Percentiles rank a stretch among this genome's conserved stretches.
Conservation (phyloP, 2,888 invertebrate genomes). For the Tipula helvola region DNA sequence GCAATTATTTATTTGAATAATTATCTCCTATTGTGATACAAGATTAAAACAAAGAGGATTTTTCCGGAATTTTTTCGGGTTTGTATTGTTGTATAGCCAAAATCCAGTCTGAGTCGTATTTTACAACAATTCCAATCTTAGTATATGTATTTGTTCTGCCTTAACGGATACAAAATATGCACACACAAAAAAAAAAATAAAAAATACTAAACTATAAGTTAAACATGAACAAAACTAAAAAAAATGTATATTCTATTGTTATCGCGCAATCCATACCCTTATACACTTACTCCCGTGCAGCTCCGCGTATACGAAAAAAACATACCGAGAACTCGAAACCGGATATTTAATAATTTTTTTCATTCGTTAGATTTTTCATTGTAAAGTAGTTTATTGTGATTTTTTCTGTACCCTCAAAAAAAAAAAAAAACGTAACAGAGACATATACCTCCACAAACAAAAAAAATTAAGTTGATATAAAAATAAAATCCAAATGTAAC, state of each 20-base stretch:
- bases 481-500: not conserved
- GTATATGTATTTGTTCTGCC: not conserved
- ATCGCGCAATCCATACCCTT: not conserved
- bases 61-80: not conserved
- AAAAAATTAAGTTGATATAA: not conserved
- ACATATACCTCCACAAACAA: not conserved
- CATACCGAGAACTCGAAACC: not conserved
- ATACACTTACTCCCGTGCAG: not conserved
- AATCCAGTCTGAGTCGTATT: not conserved
- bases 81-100: not conserved
- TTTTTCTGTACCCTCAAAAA: not conserved
- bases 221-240: not conserved
- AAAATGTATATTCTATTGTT: not conserved
- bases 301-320: not conserved
- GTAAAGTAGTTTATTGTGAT: not conserved
- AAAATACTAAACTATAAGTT: not conserved
- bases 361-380: not conserved
- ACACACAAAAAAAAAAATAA: not conserved
- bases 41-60: not conserved
- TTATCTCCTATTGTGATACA: not conserved
- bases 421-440: not conserved
- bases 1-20: not conserved
- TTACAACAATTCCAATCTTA: not conserved
- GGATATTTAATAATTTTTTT: not conserved
- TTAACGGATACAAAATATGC: not conserved